A percentile compares a stretch with the other conserved stretches of the same genome.
phyloP scores from a whole-genome alignment of 2,113 vertebrate species.

The Muntiacus muntjak region DNA sequence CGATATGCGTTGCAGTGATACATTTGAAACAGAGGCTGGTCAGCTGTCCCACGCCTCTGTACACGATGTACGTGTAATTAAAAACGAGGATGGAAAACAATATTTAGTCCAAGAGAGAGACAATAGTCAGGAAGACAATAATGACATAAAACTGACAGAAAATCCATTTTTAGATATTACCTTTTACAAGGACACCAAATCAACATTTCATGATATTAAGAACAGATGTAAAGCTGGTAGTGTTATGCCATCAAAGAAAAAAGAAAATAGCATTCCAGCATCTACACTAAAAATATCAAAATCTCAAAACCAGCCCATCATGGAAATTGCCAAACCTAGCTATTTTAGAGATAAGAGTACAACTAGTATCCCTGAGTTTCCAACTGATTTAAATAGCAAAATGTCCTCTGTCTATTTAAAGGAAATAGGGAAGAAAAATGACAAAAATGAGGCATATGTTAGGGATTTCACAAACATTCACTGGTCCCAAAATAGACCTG shows the following conservation, averaged over 20 bases:
- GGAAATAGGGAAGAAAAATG: conserved; percentile 29
- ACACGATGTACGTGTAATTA: rapidly evolving
- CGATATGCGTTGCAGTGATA: rapidly evolving
- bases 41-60: neutral
- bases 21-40: neutral
- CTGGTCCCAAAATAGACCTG: conserved; percentile 26
- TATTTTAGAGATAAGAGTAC: conserved; percentile 38
- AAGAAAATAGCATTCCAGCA: neutral
- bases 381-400: conserved; percentile 45
- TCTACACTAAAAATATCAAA: neutral
- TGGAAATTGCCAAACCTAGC: neutral
- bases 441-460: conserved; percentile 33
- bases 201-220: neutral
- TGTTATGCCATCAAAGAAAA: neutral
- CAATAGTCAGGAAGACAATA: rapidly evolving
- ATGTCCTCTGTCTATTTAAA: conserved; percentile 41
- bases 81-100: rapidly evolving
- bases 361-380: conserved; percentile 29
- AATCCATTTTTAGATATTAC: neutral
- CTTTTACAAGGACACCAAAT: neutral
- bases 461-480: conserved; percentile 30
- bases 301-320: neutral
- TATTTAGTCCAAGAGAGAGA: neutral
- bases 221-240: neutral
- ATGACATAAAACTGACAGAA: neutral